These are phyloP conservation scores for Sebastes itinus DNA, from an alignment of 2,797 vertebrate genomes.

Conservation along the genomic window DNA sequence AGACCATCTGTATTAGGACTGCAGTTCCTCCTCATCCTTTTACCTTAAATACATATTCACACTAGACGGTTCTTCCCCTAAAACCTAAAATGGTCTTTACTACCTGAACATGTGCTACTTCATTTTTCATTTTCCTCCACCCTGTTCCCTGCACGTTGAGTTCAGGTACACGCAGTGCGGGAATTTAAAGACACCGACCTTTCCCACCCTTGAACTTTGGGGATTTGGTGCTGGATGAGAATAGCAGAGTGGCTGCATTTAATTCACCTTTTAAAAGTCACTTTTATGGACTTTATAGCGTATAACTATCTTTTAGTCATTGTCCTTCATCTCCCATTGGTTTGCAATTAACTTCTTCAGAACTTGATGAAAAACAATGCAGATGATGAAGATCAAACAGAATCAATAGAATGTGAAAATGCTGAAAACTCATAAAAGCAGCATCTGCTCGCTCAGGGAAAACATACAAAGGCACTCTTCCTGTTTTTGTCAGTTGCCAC, in stretches of 20 bases:
- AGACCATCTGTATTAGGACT: neutral
- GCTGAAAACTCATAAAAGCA: neutral
- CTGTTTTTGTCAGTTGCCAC: neutral
- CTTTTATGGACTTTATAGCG: neutral
- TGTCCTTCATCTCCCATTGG: neutral
- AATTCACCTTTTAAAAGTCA: neutral
- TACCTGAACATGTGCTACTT: neutral
- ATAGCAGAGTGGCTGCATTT: neutral
- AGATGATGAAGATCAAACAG: neutral
- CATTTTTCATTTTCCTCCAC: neutral
- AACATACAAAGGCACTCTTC: neutral
- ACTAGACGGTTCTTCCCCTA: neutral
- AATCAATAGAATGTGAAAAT: neutral
- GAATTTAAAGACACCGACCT: conserved; percentile 18
- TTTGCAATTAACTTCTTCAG: neutral
- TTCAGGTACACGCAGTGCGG: neutral
- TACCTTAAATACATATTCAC: neutral
- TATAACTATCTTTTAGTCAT: neutral
- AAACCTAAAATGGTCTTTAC: neutral
- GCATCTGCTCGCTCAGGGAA: neutral
- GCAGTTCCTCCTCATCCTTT: neutral
- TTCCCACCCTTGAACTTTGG: conserved; percentile 6
- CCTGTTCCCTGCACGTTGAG: neutral
- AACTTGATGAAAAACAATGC: neutral
- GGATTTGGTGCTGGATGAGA: neutral